Conservation (phyloP, 2,797 vertebrate genomes). For the Erithacus rubecula region DNA sequence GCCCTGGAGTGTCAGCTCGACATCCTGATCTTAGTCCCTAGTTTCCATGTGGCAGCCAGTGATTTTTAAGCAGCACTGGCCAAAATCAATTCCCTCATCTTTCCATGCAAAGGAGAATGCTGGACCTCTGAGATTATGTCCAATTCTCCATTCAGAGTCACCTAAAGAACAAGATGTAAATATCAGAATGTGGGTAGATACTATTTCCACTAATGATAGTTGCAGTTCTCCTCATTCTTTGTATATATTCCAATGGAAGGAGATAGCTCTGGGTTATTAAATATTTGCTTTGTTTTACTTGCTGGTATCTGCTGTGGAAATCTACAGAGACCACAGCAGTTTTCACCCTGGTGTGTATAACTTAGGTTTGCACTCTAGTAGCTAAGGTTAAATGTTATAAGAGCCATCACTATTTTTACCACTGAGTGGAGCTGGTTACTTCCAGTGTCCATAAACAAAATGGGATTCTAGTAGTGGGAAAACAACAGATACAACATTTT, state of each 20-base stretch:
- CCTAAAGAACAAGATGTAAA: neutral
- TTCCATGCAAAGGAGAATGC: neutral
- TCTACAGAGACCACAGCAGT: neutral
- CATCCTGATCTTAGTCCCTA: neutral
- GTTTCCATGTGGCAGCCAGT: neutral
- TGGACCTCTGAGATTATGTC: neutral
- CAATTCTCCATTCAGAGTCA: neutral
- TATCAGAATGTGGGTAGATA: neutral
- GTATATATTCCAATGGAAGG: neutral
- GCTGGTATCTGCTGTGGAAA: neutral
- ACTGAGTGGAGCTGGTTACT: slow-evolving; percentile 30
- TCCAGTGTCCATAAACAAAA: neutral
- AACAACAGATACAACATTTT: neutral
- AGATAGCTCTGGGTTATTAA: neutral
- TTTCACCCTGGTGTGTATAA: neutral
- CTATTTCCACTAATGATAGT: neutral
- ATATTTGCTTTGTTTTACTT: neutral
- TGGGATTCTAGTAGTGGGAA: neutral
- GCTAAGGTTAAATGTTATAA: neutral
- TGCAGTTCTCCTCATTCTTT: neutral
- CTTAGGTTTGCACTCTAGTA: neutral
- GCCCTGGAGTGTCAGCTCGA: neutral
- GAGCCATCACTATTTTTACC: neutral
- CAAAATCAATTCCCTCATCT: neutral
- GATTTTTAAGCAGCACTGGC: neutral